Base-by-base conservation (phyloP, 2,888 invertebrate genomes). In the Erpobdella octoculata region DNA sequence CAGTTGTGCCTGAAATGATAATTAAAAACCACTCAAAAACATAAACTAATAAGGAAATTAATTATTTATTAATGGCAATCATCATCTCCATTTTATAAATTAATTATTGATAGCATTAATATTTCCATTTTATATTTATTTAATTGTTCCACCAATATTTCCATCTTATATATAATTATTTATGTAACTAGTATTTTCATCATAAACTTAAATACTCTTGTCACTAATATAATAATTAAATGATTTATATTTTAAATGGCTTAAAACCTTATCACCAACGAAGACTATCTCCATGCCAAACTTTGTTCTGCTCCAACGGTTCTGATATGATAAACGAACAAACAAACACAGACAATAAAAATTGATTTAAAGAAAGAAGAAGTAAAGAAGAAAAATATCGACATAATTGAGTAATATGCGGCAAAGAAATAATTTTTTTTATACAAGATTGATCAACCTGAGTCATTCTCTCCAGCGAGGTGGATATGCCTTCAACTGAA, bases 391-490 rank as follows among this genome's bases (percentile, higher is more conserved):
- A 21, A 25, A 53, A 53, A n/a, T 53, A 28, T n/a, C n/a, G n/a
- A n/a, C n/a, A n/a, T n/a, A n/a, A n/a, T n/a, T n/a, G n/a, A n/a
- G n/a, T n/a, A n/a, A n/a, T n/a, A n/a, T n/a, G n/a, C n/a, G n/a
- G n/a, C n/a, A n/a, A n/a, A n/a, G n/a, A 41, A 41, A 41, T 41
- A 41, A 12, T 41, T 59, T 59, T 21, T 25, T 18, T 15, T 25
- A 59, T 9, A 15, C 9, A 15, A 9, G 12, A 59, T 59, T 21
- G 21, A 21, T 59, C 25, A 72, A 83, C 95, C 86, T 84, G 75
- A 53, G 95, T 96, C 96, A 96, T 96, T 87, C 96, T 96, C 86
- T 96, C 95, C 0, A 96, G 94, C 21, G 95, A 94, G 74, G 95
- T 96, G 75, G 95, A 95, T 83, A 95, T 96, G 75, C 95, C 95